Conservation (phyloP, 1,140 invertebrate species). For the Adoxophyes honmai region DNA sequence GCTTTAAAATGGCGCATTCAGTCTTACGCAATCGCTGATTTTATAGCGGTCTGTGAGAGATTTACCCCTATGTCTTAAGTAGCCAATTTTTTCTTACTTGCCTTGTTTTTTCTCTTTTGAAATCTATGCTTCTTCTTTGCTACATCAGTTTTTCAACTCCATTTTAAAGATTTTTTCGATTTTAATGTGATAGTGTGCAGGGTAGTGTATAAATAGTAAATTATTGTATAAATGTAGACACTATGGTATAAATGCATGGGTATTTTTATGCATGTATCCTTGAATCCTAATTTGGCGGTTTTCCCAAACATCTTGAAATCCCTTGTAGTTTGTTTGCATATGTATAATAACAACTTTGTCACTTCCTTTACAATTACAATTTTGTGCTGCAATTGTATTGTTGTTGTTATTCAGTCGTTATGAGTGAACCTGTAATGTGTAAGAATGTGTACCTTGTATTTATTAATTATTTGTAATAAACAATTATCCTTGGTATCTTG, state of each 20-base stretch:
- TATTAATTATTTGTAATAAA: conserved; percentile 11
- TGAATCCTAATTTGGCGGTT: conserved; percentile 1
- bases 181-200: conserved; percentile 5
- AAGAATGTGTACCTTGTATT: conserved; percentile 11
- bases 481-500: not conserved
- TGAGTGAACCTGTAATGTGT: not conserved
- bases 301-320: not conserved
- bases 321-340: conserved; percentile 1
- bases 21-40: conserved; percentile 10
- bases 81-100: too few relatives aligned
- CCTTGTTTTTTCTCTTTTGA: too few relatives aligned
- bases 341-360: not conserved
- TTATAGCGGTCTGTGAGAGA: conserved; percentile 10
- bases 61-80: too few relatives aligned
- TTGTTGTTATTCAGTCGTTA: not conserved
- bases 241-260: conserved; percentile 12
- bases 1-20: conserved; percentile 4
- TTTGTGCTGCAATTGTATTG: not conserved
- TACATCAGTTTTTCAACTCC: not conserved
- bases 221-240: conserved; percentile 10
- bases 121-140: too few relatives aligned
- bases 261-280: conserved; percentile 12
- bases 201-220: conserved; percentile 15
- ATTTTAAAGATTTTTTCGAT: conserved; percentile 7
- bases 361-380: not conserved